Evolutionary conservation across 2,797 vertebrate genomes (phyloP).

Genomic region (Macroramphosus scolopax): DNA sequence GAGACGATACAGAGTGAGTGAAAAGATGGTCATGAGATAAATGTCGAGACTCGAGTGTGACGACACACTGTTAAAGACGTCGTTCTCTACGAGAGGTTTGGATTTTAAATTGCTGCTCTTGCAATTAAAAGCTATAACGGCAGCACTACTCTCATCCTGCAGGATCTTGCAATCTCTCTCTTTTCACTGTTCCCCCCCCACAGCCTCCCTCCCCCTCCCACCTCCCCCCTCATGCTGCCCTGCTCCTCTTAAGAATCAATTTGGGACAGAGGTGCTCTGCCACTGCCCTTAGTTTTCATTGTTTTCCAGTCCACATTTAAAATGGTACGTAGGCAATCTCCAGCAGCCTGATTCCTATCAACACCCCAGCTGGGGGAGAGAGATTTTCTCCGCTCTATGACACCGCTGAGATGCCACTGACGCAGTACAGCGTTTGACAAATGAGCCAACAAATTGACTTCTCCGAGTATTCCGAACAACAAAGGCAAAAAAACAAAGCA

Average conservation of each 20-base stretch:
- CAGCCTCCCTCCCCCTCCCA: slow-evolving; percentile 6
- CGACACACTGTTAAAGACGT: too few species aligned
- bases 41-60: too few species aligned
- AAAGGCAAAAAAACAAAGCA: slow-evolving; percentile 68
- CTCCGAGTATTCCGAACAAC: slow-evolving; percentile 52
- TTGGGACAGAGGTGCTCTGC: slow-evolving; percentile 50
- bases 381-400: slow-evolving; percentile 54
- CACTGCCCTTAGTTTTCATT: slow-evolving; percentile 59
- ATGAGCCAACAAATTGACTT: slow-evolving; percentile 78
- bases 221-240: slow-evolving; percentile 28
- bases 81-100: too few species aligned
- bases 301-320: slow-evolving; percentile 64
- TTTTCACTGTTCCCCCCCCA: slow-evolving; percentile 21
- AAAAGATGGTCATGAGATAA: too few species aligned
- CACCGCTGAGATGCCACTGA: slow-evolving; percentile 52
- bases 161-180: slow-evolving; percentile 24
- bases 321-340: slow-evolving; percentile 59
- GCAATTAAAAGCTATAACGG: too few species aligned
- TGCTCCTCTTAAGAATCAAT: slow-evolving; percentile 70
- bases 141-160: slow-evolving; percentile 4
- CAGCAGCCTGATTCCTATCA: slow-evolving; percentile 52
- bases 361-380: slow-evolving; percentile 46
- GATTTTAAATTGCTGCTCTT: too few species aligned
- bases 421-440: slow-evolving; percentile 72
- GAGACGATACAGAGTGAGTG: too few species aligned